These are phyloP conservation scores for Carterocephalus palaemon DNA, from an alignment of 2,888 invertebrate species.

Conservation along the genomic window DNA sequence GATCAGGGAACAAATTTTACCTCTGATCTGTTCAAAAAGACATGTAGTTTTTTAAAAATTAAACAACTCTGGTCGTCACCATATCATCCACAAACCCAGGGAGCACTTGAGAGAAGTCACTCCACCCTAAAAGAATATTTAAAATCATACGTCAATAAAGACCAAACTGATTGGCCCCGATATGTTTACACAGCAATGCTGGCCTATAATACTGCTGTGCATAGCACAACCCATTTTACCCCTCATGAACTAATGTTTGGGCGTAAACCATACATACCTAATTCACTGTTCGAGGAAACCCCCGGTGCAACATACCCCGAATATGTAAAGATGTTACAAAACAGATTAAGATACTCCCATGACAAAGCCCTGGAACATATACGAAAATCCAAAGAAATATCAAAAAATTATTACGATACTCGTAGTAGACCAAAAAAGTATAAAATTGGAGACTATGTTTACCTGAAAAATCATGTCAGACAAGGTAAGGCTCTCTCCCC, in stretches of 20 bases:
- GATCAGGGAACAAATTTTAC: conserved; percentile 28
- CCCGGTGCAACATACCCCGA: conserved; percentile 26
- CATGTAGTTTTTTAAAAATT: conserved; percentile 21
- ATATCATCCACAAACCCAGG: conserved; percentile 29
- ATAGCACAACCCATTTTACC: conserved; percentile 41
- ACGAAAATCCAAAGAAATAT: conserved; percentile 33
- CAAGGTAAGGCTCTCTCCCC: conserved; percentile 28
- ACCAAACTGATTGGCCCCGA: conserved; percentile 41
- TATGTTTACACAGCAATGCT: conserved; percentile 40
- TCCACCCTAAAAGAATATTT: conserved; percentile 38
- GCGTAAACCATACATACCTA: conserved; percentile 41
- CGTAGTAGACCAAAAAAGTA: conserved; percentile 19
- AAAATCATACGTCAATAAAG: conserved; percentile 38
- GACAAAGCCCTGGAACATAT: conserved; percentile 35
- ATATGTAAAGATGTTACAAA: conserved; percentile 34
- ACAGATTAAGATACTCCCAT: conserved; percentile 33
- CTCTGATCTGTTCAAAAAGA: conserved; percentile 22
- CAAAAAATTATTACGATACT: conserved; percentile 36
- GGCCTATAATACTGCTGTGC: conserved; percentile 39
- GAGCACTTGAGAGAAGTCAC: conserved; percentile 33
- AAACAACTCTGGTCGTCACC: conserved; percentile 26
- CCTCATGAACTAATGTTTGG: conserved; percentile 48
- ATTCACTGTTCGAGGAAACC: conserved; percentile 31
- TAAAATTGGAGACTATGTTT: conserved; percentile 30
- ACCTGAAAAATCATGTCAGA: conserved; percentile 29